These are phyloP conservation scores for Oscheius sp. DNA, from an alignment of 2,888 invertebrate genomes.

Conservation along the genomic window DNA sequence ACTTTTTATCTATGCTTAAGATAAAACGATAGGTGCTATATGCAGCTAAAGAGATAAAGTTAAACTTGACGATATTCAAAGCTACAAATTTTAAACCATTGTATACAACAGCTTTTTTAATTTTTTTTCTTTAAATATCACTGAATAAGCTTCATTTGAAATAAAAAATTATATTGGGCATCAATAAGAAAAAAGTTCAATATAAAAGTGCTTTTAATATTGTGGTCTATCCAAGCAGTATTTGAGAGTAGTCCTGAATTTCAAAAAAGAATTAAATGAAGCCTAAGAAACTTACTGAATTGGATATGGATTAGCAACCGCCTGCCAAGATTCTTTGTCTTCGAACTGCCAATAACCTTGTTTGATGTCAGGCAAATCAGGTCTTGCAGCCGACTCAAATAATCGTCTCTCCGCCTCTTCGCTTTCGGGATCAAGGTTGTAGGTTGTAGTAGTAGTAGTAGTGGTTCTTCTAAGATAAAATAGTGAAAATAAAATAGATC, in stretches of 20 bases:
- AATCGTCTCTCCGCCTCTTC: conserved; percentile 58
- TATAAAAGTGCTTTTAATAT: conserved; percentile 49
- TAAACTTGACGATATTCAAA: too few species aligned
- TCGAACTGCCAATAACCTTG: conserved; percentile 70
- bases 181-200: too few species aligned
- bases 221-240: conserved; percentile 64
- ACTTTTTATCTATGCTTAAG: too few species aligned
- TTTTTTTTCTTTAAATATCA: too few species aligned
- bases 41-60: too few species aligned
- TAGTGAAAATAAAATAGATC: conserved; percentile 14
- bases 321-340: conserved; percentile 68
- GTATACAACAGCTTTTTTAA: too few species aligned
- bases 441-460: conserved; percentile 57
- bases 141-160: too few species aligned
- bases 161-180: too few species aligned
- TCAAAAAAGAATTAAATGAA: conserved; percentile 29
- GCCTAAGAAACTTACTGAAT: conserved; percentile 61
- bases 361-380: conserved; percentile 46
- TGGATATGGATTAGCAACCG: conserved; percentile 69
- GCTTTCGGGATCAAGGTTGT: conserved; percentile 44
- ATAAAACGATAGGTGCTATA: too few species aligned
- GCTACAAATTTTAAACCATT: too few species aligned
- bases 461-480: conserved; percentile 39
- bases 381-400: conserved; percentile 48
- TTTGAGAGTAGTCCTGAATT: conserved; percentile 64